Base-by-base conservation (phyloP, 35 echinoderm and acorn worm genomes). In the Heliocidaris erythrogramma region DNA sequence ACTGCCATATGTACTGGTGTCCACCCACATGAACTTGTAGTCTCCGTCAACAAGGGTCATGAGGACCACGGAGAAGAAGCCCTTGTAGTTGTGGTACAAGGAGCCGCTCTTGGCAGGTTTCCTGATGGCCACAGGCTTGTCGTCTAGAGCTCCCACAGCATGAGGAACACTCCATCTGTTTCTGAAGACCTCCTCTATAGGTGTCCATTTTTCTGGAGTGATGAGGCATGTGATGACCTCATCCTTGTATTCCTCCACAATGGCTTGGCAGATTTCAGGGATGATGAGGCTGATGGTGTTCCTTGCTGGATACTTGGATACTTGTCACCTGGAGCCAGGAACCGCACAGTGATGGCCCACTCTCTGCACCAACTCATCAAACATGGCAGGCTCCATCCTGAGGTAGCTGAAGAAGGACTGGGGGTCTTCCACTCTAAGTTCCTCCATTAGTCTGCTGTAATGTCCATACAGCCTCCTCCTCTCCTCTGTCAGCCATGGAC, bases 381-480 rank as follows among this genome's bases (percentile, higher is more conserved):
- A 95, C 94, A 95, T 95, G 60, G 94, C 94, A 21, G 94, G 94
- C 78, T 90, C 94, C 94, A 95, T 95, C 94, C 94, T 95, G 69
- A 95, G 42, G 24, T 48, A 47, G 94, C 88, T 88, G 94, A 71
- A 84, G 94, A 95, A 95, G 31, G 71, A 31, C 85, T 71, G 94
- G 0, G 71, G 94, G 48, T 95, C 94, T 95, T 95, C 94, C 31
- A 71, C 94, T 31, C 78, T 71, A 48, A 95, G 94, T 84, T 95
- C 90, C 90, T 48, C 90, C 90, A 92, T 92, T n/a, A 92, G 90
- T 53, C 49, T 92, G 32, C 35, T 92, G 47, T 13, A n/a, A n/a
- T n/a, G n/a, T n/a, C n/a, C n/a, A n/a, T n/a, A n/a, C n/a, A n/a
- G n/a, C n/a, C n/a, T n/a, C n/a, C n/a, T n/a, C n/a, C n/a, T n/a